These are phyloP conservation scores for Urosaurus nigricauda DNA, from an alignment of 2,797 vertebrate genomes.

Conservation along the genomic window DNA sequence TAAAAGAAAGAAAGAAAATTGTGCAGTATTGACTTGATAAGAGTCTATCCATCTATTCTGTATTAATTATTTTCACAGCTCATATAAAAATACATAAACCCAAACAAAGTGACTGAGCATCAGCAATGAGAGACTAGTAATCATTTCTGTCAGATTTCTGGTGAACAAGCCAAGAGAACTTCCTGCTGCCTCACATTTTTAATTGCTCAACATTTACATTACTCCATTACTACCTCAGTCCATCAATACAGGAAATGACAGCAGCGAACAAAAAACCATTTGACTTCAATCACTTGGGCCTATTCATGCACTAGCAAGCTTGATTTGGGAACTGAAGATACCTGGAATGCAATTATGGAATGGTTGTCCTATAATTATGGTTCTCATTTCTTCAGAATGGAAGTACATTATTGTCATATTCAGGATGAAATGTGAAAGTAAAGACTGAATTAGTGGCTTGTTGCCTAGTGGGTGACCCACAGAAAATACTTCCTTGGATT, in stretches of 20 bases:
- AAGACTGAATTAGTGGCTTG: not conserved
- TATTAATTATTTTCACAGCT: not conserved
- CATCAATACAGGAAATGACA: constrained; percentile 34
- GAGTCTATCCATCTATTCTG: not conserved
- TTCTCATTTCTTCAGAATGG: not conserved
- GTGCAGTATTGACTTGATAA: not conserved
- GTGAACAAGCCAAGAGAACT: constrained; percentile 3
- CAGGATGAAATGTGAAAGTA: constrained; percentile 10
- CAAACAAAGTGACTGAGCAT: not conserved
- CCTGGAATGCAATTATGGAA: constrained; percentile 21
- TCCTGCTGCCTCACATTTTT: constrained; percentile 44
- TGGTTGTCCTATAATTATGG: not conserved
- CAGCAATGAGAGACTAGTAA: constrained; percentile 14
- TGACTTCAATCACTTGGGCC: constrained; percentile 19
- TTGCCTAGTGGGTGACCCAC: not conserved
- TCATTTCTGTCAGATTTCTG: constrained; percentile 15
- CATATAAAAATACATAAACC: not conserved
- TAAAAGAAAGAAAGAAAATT: not conserved
- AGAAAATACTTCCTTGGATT: not conserved
- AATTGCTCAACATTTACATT: constrained; percentile 20
- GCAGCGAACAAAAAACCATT: constrained; percentile 2
- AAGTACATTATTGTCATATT: not conserved
- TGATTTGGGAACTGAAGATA: constrained; percentile 6
- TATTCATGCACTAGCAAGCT: constrained; percentile 12
- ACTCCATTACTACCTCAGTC: constrained; percentile 29